phyloP scores from a whole-genome alignment of 2,797 vertebrate species.

The Spinibarbus caldwelli region DNA sequence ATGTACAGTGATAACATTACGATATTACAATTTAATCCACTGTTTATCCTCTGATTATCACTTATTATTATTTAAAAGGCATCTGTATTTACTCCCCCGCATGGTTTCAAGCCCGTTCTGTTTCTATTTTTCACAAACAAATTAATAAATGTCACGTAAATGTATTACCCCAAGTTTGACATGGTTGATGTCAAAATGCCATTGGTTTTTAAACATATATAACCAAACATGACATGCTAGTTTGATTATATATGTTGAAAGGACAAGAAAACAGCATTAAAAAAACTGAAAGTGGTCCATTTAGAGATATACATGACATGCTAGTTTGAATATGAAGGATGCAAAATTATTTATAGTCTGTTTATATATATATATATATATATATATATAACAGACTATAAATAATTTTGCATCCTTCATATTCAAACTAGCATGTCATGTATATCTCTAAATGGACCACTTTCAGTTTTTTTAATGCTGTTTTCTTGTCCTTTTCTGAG shows the following conservation, averaged over 20 bases:
- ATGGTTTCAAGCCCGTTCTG: not conserved
- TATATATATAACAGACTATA: no score
- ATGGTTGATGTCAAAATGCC: not conserved
- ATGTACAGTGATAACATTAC: not conserved
- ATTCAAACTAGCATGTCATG: no score
- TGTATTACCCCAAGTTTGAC: not conserved
- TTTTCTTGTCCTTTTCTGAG: not conserved
- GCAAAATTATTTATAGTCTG: not conserved
- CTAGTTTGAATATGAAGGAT: not conserved
- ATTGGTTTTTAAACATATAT: not conserved
- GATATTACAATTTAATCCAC: conserved; percentile 3
- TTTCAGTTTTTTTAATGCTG: not conserved
- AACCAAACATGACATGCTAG: not conserved
- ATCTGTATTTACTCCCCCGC: not conserved
- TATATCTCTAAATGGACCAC: not conserved
- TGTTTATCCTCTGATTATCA: not conserved
- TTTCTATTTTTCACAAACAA: not conserved
- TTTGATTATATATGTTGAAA: no score
- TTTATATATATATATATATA: no score
- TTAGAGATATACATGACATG: no score
- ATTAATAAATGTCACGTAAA: not conserved
- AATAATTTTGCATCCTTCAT: no score
- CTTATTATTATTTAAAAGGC: not conserved
- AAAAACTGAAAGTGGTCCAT: no score
- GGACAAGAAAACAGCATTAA: no score